Evolutionary conservation across 2,888 invertebrate genomes (phyloP), one percentile per base, ranked within the genome.

Genomic region (Heteropelma amictum): DNA sequence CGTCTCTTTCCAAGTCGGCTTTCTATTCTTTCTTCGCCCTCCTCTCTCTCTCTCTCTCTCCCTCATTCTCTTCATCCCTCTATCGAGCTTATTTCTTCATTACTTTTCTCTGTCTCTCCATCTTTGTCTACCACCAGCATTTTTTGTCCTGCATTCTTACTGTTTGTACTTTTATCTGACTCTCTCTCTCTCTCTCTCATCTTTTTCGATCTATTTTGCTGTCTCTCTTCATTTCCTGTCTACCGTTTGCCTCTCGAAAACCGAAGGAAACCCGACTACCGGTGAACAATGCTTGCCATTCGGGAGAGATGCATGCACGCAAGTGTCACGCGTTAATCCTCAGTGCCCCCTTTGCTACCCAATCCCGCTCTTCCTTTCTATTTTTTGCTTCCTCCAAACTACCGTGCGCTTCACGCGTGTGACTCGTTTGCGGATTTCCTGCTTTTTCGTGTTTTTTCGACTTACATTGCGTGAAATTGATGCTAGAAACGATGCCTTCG

Each of bases 261-360:
- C 19, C 65, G 49, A 65, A 60, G 65, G 42, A 65, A 70, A 65
- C 38, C 42, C 53, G 10, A 23, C 38, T 17, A 65, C 47, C 49
- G 40, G 56, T 42, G 56, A 71, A 71, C 75, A 75, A 61, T 75
- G 70, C 67, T 49, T 35, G 69, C 7, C 47, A 26, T 40, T 49
- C 10, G 53, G 45, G 53, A 40, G 42, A 56, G 45, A 70, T 70
- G n/a, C 73, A 60, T 69, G 64, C 30, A 23, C 30, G 33, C 35
- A 21, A 14, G 42, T 47, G 64, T 70, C 60, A 23, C 70, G 30
- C 60, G 70, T 70, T 67, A 63, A 67, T 67, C 65, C 70, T 51
- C 69, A 28, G 10, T 30, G 54, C 47, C 45, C 23, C 49, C 49
- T 35, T 35, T 19, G 19, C 35, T 28, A 17, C 49, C 26, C 28